Percentiles rank a stretch among this genome's conserved stretches.
phyloP scores from a whole-genome alignment of 2,113 vertebrate genomes.

The Tapirus terrestris region DNA sequence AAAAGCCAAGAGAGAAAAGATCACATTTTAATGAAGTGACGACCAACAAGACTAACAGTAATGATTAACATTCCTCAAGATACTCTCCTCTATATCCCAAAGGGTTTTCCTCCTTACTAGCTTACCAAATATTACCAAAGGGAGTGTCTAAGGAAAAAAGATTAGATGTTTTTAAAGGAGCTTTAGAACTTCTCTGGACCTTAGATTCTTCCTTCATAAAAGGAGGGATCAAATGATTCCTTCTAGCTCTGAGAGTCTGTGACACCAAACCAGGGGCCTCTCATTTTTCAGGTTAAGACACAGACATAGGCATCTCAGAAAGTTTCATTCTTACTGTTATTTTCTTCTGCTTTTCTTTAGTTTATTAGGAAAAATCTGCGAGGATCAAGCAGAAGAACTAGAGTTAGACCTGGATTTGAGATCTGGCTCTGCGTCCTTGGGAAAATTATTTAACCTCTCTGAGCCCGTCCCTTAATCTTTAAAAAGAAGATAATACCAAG shows the following conservation, averaged over 20 bases:
- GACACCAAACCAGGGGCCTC: not conserved
- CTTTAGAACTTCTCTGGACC: not conserved
- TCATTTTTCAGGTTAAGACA: constrained; percentile 4
- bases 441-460: constrained; percentile 40
- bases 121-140: constrained; percentile 41
- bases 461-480: constrained; percentile 33
- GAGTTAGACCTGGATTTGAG: constrained; percentile 30
- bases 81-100: not conserved
- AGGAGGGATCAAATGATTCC: not conserved
- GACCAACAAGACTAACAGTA: not conserved
- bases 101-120: not conserved
- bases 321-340: not conserved
- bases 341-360: not conserved
- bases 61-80: constrained; percentile 27
- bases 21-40: not conserved
- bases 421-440: not conserved
- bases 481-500: constrained; percentile 43
- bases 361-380: not conserved
- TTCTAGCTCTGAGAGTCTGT: not conserved
- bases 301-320: not conserved
- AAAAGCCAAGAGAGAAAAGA: not conserved
- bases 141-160: constrained; percentile 18
- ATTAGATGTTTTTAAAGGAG: constrained; percentile 46
- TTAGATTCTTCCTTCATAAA: not conserved
- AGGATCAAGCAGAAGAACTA: constrained; percentile 5